Conservation (phyloP, 2,797 vertebrate species). For the Avahi laniger region DNA sequence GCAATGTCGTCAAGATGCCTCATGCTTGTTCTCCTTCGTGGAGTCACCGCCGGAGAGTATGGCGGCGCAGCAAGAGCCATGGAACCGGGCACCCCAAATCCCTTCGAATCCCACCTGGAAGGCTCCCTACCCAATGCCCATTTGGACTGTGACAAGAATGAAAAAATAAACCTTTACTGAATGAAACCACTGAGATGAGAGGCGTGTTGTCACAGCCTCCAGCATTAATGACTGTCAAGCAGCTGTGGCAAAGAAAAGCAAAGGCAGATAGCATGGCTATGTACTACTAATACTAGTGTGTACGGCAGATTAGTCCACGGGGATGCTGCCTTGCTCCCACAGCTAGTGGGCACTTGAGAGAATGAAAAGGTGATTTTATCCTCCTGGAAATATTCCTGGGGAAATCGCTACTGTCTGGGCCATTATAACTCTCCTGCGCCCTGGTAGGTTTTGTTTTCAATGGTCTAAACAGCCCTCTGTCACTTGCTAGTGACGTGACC, state of each 20-base stretch:
- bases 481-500: not conserved
- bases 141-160: not conserved
- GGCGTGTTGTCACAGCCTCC: not conserved
- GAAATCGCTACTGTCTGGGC: not conserved
- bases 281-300: fast-evolving
- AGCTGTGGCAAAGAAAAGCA: not conserved
- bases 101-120: not conserved
- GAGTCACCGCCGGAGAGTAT: not conserved
- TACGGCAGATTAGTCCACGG: too few species aligned
- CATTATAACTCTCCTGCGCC: not conserved
- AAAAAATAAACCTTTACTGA: not conserved
- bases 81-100: not conserved
- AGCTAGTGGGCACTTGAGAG: not conserved
- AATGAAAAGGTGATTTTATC: not conserved
- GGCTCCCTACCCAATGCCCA: not conserved
- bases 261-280: not conserved
- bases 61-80: not conserved
- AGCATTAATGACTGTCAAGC: not conserved
- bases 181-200: not conserved
- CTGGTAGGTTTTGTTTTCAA: not conserved
- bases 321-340: not conserved
- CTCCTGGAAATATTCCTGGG: not conserved
- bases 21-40: not conserved
- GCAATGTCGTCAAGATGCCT: not conserved
- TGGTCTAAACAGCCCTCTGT: not conserved